These are phyloP conservation scores for Silurus glanis DNA, from an alignment of 2,113 vertebrate species.

Conservation along the genomic window DNA sequence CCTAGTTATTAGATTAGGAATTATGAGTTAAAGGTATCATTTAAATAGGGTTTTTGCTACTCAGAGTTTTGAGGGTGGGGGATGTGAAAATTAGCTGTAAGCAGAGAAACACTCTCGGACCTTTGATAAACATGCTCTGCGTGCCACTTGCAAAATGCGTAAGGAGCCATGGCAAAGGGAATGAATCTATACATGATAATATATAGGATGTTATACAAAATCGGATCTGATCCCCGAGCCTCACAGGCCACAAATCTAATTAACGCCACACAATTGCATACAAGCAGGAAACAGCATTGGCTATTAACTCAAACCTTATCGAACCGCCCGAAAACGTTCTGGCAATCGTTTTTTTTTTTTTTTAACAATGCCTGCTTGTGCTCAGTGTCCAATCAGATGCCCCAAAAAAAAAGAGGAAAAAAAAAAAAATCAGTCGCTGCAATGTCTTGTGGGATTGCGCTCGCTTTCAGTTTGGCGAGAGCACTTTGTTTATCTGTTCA, in stretches of 20 bases:
- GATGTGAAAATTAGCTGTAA: neutral
- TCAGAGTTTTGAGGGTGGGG: neutral
- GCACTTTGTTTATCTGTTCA: constrained; percentile 43
- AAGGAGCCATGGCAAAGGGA: neutral
- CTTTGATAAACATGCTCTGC: neutral
- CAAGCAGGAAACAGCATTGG: constrained; percentile 39
- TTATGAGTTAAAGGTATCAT: neutral
- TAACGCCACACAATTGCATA: constrained; percentile 8
- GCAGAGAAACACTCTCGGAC: neutral
- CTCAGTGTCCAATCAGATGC: constrained; percentile 31
- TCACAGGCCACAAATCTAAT: constrained; percentile 45
- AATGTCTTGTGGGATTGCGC: constrained; percentile 41
- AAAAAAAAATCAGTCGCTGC: constrained; percentile 31
- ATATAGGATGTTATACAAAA: constrained; percentile 39
- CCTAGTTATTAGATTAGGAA: neutral
- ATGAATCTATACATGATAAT: constrained; percentile 45
- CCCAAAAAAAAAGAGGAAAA: constrained; percentile 26
- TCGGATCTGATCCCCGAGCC: constrained; percentile 40
- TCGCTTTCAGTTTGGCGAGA: constrained; percentile 29
- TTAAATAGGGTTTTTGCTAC: neutral
- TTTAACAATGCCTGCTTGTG: neutral
- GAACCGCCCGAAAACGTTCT: constrained; percentile 34
- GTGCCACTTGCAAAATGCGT: neutral
- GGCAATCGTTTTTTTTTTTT: neutral
- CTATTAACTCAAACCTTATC: constrained; percentile 43